Conservation (phyloP, 2,797 vertebrate genomes). For the Coracias cyanogaster region DNA sequence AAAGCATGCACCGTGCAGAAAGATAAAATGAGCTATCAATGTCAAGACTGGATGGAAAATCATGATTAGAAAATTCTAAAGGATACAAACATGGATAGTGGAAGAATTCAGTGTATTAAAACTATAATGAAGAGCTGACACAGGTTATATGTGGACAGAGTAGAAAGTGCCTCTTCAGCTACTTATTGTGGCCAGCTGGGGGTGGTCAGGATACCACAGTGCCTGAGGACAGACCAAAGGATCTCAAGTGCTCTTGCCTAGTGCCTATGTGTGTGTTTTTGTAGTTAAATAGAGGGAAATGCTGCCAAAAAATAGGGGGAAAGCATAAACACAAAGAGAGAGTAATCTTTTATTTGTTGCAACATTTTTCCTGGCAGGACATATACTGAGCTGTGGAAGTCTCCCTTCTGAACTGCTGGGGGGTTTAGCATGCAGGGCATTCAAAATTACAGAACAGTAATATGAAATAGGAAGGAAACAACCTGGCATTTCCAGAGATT, state of each 20-base stretch:
- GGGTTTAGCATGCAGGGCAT: neutral
- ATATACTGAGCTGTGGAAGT: neutral
- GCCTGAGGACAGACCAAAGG: neutral
- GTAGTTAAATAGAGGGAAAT: neutral
- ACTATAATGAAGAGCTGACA: neutral
- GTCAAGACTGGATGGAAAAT: constrained; percentile 4
- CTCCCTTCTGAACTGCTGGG: neutral
- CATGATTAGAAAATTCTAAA: neutral
- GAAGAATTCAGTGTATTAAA: neutral
- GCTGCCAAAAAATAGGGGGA: neutral
- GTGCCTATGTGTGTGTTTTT: neutral
- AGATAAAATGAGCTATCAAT: constrained; percentile 11
- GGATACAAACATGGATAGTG: neutral
- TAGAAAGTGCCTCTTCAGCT: neutral
- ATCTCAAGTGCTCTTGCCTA: neutral
- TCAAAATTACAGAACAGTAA: neutral
- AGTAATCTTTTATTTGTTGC: neutral
- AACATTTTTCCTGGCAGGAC: neutral
- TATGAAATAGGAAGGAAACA: neutral
- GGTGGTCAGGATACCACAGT: neutral
- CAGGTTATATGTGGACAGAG: neutral
- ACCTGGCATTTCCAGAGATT: neutral
- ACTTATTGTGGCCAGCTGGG: fast-evolving
- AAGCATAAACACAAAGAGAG: neutral
- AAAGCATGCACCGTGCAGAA: neutral